Percentiles rank a stretch among this genome's conserved stretches.
Conservation (phyloP, 35 echinoderm and acorn worm genomes). For the Chiridota heheva region DNA sequence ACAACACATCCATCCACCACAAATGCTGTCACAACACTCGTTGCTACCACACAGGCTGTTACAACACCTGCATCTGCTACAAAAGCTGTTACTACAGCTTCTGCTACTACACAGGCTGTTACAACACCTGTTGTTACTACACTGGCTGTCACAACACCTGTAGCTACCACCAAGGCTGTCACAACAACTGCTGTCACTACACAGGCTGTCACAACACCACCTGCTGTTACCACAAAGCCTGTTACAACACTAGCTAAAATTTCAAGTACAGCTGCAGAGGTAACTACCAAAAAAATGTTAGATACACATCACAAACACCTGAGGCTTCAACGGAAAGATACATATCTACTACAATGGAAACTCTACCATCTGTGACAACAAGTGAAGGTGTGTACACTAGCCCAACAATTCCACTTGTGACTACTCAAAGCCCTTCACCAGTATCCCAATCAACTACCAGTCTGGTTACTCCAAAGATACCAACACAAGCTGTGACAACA, state of each 20-base stretch:
- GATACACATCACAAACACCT: too few relatives aligned
- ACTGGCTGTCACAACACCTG: conserved; percentile 5
- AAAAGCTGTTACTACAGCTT: neutral
- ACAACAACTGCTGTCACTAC: conserved; percentile 4
- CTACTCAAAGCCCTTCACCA: too few relatives aligned
- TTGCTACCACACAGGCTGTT: neutral
- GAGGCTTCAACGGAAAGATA: too few relatives aligned
- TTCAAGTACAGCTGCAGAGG: too few relatives aligned
- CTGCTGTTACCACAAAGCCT: neutral
- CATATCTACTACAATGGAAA: too few relatives aligned
- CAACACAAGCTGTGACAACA: conserved; percentile 13
- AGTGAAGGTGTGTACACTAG: too few relatives aligned
- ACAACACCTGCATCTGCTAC: neutral
- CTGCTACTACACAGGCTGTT: conserved; percentile 2
- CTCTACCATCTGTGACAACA: too few relatives aligned
- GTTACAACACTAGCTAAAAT: neutral
- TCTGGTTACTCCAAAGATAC: neutral
- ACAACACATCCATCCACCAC: conserved; percentile 19
- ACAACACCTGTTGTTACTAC: conserved; percentile 16
- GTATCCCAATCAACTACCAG: too few relatives aligned
- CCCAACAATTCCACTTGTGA: too few relatives aligned
- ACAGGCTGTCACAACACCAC: too few relatives aligned
- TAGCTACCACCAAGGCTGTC: neutral
- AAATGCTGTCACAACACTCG: conserved; percentile 16
- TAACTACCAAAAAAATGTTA: too few relatives aligned